These are phyloP conservation scores for Metopia argyrocephala DNA, from an alignment of 2,888 invertebrate genomes.

Conservation along the genomic window DNA sequence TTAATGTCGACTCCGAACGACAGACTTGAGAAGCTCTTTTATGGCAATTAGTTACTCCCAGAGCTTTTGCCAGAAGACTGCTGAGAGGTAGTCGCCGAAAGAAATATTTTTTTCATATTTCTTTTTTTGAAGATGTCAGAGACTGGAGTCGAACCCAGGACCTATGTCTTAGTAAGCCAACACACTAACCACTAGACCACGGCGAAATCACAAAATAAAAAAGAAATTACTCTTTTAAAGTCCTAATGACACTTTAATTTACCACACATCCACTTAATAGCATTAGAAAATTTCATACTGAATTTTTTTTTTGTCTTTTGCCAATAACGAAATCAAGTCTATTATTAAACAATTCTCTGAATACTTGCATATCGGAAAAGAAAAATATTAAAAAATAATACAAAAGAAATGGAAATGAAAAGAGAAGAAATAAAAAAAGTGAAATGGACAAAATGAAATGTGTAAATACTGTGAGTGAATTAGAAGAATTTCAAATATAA, in stretches of 20 bases:
- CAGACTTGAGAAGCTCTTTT: too few species aligned
- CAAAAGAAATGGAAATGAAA: background rate
- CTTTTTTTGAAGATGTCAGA: too few species aligned
- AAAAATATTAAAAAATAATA: constrained; percentile 9
- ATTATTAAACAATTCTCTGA: constrained; percentile 38
- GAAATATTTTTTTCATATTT: too few species aligned
- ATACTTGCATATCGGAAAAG: constrained; percentile 8
- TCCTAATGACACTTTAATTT: background rate
- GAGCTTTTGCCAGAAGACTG: too few species aligned
- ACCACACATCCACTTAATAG: background rate
- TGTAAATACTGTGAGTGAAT: constrained; percentile 26
- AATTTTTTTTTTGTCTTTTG: background rate
- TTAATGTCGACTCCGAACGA: too few species aligned
- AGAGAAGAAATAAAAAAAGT: background rate
- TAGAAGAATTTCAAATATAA: constrained; percentile 26
- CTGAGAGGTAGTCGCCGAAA: too few species aligned
- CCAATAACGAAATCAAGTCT: constrained; percentile 38
- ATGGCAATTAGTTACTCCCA: too few species aligned
- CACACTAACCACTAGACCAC: too few species aligned
- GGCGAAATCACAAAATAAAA: too few species aligned
- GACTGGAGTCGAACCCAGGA: too few species aligned
- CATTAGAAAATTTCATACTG: background rate
- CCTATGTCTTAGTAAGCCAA: too few species aligned
- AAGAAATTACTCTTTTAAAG: too few species aligned
- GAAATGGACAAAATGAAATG: background rate